These are phyloP conservation scores for Upupa epops DNA, from an alignment of 2,113 vertebrate species.

Conservation along the genomic window DNA sequence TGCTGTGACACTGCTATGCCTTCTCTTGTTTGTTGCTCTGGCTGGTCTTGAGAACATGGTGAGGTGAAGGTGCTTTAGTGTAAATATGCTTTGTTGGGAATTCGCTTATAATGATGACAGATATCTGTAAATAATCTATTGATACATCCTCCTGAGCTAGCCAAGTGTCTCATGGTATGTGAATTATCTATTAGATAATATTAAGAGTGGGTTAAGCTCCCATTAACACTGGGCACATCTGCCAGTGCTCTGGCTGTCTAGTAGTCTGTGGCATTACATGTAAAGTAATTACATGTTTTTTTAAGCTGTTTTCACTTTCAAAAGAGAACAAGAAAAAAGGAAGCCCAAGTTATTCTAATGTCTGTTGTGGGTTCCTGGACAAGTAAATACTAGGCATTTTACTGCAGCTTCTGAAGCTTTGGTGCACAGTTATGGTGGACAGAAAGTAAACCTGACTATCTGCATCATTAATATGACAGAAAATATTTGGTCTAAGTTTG, in stretches of 20 bases:
- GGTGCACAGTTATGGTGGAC: background rate
- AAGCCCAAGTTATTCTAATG: background rate
- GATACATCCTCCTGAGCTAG: background rate
- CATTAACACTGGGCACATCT: background rate
- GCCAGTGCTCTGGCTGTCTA: background rate
- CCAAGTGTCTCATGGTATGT: background rate
- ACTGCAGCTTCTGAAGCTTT: slow-evolving; percentile 9
- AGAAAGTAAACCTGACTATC: slow-evolving; percentile 28
- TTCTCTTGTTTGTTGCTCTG: background rate
- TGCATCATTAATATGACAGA: slow-evolving; percentile 16
- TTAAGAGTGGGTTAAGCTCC: background rate
- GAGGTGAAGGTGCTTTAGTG: background rate
- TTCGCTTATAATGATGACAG: background rate
- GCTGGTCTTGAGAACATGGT: background rate
- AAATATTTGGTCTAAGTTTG: slow-evolving; percentile 27
- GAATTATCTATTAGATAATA: background rate
- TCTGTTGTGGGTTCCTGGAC: background rate
- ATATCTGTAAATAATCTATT: background rate
- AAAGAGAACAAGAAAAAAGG: background rate
- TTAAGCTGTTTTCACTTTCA: background rate
- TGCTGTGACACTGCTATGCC: background rate
- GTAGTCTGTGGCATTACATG: background rate
- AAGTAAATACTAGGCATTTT: slow-evolving; percentile 7
- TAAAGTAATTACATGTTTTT: background rate
- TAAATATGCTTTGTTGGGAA: background rate